Base-by-base conservation (phyloP, 2,113 vertebrate species). In the Diphyllodes magnificus region DNA sequence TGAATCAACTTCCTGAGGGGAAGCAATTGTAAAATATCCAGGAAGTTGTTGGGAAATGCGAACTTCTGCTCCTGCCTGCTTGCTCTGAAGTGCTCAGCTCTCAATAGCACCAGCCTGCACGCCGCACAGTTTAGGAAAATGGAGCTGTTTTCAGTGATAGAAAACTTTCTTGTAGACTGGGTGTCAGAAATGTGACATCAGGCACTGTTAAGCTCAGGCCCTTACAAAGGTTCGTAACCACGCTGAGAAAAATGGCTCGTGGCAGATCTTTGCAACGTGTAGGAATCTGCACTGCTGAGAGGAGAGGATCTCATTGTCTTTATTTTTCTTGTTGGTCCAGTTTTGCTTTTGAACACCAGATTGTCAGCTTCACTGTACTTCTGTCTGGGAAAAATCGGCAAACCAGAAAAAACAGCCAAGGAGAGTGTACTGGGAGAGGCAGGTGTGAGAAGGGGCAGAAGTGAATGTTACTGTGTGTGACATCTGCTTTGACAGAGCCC, bases 11-110 rank as follows among this genome's bases (percentile, higher is more conserved):
- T 98, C 98, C 98, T 97, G 97, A 96, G 96, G 95, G 98, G 98
- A 98, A 98, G 96, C 80, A 97, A 98, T 98, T 98, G 95, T 98
- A 92, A 96, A 97, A 95, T 96, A 97, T 97, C 91, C 97, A 98
- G 98, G 98, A 98, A 98, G 97, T 96, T 95, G 90, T 98, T 97
- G 95, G 98, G 97, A 98, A 98, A 96, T 47, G 86, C 2, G 15
- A 82, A 95, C 79, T 97, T 93, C 49, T 96, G 96, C 95, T 97
- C 64, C 79, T 92, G 86, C 93, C 94, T 89, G 71, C 63, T 66
- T 12, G 6, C 63, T 82, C 20, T 72, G 84, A 80, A 97, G 92
- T 39, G 51, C 40, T 86, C 28, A 75, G 76, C 15, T 51, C 61
- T 92, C 56, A 82, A 21, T 4, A 66, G 39, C 60, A 39, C 37